Percentiles rank a stretch among this genome's conserved stretches.
These are phyloP conservation scores for Fistularia tabacaria DNA, from an alignment of 2,797 vertebrate genomes.

Conservation along the genomic window DNA sequence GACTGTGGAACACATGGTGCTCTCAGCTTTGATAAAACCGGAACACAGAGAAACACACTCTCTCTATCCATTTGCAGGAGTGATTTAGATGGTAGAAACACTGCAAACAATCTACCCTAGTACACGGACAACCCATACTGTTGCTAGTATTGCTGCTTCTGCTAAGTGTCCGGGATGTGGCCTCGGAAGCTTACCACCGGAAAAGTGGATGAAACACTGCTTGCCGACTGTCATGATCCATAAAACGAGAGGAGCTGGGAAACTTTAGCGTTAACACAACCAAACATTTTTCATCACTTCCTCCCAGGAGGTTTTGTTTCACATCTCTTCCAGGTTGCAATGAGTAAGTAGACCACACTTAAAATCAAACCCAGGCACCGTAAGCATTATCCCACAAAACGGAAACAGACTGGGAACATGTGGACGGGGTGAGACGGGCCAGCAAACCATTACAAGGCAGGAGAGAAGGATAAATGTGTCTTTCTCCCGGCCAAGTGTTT, in stretches of 20 bases:
- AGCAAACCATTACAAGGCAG: constrained; percentile 54
- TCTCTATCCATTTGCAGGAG: constrained; percentile 27
- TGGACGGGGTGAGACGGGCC: constrained; percentile 24
- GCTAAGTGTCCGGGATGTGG: too few species aligned
- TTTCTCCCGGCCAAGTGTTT: constrained; percentile 53
- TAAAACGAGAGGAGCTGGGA: constrained; percentile 57
- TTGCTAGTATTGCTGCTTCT: constrained; percentile 51
- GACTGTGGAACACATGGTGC: constrained; percentile 32
- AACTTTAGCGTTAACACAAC: constrained; percentile 63
- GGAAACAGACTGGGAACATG: constrained; percentile 53
- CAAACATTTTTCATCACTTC: constrained; percentile 48
- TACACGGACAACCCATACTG: constrained; percentile 38
- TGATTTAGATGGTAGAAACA: constrained; percentile 59
- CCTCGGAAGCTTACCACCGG: constrained; percentile 35
- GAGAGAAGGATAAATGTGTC: constrained; percentile 44
- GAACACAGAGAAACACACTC: constrained; percentile 26
- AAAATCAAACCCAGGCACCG: constrained; percentile 47
- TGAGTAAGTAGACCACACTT: constrained; percentile 53
- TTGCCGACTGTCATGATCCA: constrained; percentile 47
- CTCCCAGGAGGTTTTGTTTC: constrained; percentile 46
- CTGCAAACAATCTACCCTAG: constrained; percentile 38
- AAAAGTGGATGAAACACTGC: constrained; percentile 45
- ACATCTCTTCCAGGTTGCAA: constrained; percentile 45
- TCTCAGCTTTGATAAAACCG: constrained; percentile 49
- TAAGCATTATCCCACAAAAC: constrained; percentile 56